These are phyloP conservation scores for Drosophila pseudotakahashii DNA, from an alignment of 2,888 invertebrate genomes.

Conservation along the genomic window DNA sequence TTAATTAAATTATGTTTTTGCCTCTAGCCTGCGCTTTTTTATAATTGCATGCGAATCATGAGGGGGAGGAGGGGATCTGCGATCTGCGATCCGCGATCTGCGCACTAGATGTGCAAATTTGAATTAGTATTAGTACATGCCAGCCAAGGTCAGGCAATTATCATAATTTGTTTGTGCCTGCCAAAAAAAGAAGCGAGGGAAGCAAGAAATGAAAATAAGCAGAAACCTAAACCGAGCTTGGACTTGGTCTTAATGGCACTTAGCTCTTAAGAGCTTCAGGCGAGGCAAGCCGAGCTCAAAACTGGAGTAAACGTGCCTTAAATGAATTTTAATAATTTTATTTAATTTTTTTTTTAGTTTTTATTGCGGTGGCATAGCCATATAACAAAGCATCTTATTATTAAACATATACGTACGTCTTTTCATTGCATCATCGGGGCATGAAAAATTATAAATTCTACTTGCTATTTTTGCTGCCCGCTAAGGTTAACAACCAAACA, in stretches of 20 bases:
- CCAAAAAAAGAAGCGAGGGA: conserved; percentile 32
- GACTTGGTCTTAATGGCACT: conserved; percentile 69
- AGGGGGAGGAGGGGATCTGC: not conserved
- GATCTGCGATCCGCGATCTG: not conserved
- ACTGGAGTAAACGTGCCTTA: conserved; percentile 78
- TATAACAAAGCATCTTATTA: conserved; percentile 43
- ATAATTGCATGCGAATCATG: conserved; percentile 75
- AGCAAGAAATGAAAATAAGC: conserved; percentile 37
- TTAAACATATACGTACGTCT: conserved; percentile 9
- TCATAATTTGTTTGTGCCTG: conserved; percentile 58
- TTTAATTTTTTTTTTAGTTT: conserved; percentile 24
- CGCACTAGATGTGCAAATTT: conserved; percentile 70
- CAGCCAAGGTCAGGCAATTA: conserved; percentile 76
- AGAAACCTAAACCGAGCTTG: conserved; percentile 35
- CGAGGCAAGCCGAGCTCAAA: conserved; percentile 52
- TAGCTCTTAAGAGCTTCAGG: conserved; percentile 51
- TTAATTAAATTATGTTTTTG: conserved; percentile 77
- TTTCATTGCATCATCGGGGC: conserved; percentile 69
- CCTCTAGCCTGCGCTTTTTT: conserved; percentile 52
- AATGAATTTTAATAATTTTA: conserved; percentile 71
- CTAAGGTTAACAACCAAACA: conserved; percentile 74
- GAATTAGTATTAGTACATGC: conserved; percentile 61
- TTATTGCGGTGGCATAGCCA: conserved; percentile 46
- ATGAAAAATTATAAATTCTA: conserved; percentile 73
- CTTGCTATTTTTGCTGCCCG: conserved; percentile 70